Evolutionary conservation across 2,888 invertebrate species (phyloP).

Genomic region (Apocheima hispidaria): DNA sequence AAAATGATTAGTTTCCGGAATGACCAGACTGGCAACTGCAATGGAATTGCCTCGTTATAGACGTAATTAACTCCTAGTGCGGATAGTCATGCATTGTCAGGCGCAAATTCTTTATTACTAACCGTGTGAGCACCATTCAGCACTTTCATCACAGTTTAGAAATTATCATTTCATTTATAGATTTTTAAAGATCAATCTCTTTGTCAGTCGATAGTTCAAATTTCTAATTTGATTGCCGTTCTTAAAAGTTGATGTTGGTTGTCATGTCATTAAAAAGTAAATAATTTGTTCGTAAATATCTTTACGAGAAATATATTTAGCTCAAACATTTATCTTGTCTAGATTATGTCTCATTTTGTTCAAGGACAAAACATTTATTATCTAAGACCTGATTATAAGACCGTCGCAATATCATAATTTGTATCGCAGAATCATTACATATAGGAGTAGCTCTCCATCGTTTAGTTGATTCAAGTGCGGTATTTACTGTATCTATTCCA

Average conservation of each 20-base stretch:
- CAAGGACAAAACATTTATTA: not conserved
- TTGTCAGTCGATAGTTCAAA: not conserved
- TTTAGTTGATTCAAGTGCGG: slow-evolving; percentile 19
- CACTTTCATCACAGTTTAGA: slow-evolving; percentile 15
- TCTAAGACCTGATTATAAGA: not conserved
- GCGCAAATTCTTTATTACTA: slow-evolving; percentile 34
- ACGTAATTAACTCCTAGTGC: slow-evolving; percentile 48
- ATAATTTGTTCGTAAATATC: not conserved
- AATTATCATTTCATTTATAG: not conserved
- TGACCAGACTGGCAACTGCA: slow-evolving; percentile 37
- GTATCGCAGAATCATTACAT: slow-evolving; percentile 3
- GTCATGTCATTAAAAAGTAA: not conserved
- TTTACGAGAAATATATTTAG: not conserved
- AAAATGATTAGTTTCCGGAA: slow-evolving; percentile 43
- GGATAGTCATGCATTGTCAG: slow-evolving; percentile 46
- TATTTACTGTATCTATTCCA: slow-evolving; percentile 28
- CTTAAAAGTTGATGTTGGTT: not conserved
- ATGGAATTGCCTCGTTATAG: slow-evolving; percentile 44
- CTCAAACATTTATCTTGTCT: not conserved
- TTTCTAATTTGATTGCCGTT: not conserved
- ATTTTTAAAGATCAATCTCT: no score
- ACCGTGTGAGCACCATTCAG: slow-evolving; percentile 4
- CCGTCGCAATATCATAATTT: slow-evolving; percentile 6
- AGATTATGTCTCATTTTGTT: not conserved
- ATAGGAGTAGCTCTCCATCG: slow-evolving; percentile 16